Percentiles rank a stretch among this genome's conserved stretches.
Evolutionary conservation across 2,888 invertebrate genomes (phyloP).

Genomic region (Drosophila leonis): DNA sequence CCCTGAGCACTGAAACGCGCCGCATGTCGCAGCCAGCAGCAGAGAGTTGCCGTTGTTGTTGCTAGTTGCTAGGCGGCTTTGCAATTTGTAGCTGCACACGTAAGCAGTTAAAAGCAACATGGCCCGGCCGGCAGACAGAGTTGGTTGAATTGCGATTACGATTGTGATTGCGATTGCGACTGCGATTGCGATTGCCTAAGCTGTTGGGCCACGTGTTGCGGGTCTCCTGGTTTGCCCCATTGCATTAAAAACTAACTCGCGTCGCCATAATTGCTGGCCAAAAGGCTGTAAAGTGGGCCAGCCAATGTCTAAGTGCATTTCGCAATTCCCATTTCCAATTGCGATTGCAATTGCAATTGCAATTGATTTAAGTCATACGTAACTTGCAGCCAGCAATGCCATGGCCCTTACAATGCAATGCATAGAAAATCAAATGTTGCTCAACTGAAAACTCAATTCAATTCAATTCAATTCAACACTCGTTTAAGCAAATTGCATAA

Average conservation of each 20-base stretch:
- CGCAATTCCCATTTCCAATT: neutral
- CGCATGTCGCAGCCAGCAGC: constrained; percentile 1
- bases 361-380: constrained; percentile 29
- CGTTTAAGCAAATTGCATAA: constrained; percentile 23
- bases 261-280: constrained; percentile 39
- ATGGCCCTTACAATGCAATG: constrained; percentile 39
- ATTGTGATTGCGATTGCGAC: constrained; percentile 18
- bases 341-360: constrained; percentile 24
- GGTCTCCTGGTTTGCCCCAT: neutral
- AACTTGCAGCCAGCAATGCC: neutral
- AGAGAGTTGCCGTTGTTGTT: neutral
- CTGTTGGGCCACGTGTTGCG: constrained; percentile 37
- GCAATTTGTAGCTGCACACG: constrained; percentile 62
- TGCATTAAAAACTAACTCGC: constrained; percentile 19
- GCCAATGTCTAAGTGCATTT: constrained; percentile 12
- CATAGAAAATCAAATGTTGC: constrained; percentile 59
- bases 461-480: constrained; percentile 41
- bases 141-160: constrained; percentile 9
- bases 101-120: constrained; percentile 46
- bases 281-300: constrained; percentile 13
- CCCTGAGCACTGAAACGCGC: constrained; percentile 27
- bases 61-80: constrained; percentile 20
- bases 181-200: neutral
- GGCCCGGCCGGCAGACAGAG: constrained; percentile 17
- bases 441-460: constrained; percentile 38